Conservation (phyloP, 2,888 invertebrate species). For the Sinelater perroti region DNA sequence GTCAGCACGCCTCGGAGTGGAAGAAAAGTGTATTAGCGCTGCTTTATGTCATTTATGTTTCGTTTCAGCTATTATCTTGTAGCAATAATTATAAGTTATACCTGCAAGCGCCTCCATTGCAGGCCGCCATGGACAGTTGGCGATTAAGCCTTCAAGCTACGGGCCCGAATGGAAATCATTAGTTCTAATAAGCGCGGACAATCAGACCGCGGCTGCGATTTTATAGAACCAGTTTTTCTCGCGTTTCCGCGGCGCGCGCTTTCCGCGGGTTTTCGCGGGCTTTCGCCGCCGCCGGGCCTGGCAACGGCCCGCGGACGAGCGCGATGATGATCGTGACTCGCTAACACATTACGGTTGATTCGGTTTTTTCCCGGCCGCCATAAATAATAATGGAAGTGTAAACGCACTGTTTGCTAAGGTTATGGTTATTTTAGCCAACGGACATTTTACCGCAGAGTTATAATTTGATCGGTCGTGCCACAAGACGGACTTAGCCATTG, state of each 20-base stretch:
- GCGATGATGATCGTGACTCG: constrained; percentile 35
- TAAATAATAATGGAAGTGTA: constrained; percentile 60
- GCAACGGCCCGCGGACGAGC: no score
- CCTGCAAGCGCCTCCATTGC: neutral
- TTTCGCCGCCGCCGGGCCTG: constrained; percentile 22
- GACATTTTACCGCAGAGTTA: constrained; percentile 59
- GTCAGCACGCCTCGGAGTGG: no score
- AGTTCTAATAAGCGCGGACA: constrained; percentile 13
- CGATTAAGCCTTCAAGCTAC: constrained; percentile 12
- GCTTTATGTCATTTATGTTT: no score
- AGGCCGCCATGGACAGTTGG: neutral
- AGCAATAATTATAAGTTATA: neutral
- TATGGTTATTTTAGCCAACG: constrained; percentile 60
- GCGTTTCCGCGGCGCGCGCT: constrained; percentile 1
- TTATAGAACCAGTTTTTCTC: constrained; percentile 21
- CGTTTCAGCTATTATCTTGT: neutral
- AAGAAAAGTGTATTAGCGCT: no score
- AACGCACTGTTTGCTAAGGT: constrained; percentile 60
- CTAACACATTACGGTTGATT: constrained; percentile 36
- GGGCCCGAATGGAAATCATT: neutral
- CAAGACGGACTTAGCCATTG: constrained; percentile 58
- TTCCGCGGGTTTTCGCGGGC: constrained; percentile 8
- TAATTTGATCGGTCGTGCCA: constrained; percentile 63
- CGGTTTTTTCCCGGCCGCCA: constrained; percentile 41
- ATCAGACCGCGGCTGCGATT: constrained; percentile 5